A percentile compares a stretch with the other conserved stretches of the same genome.
phyloP scores from a whole-genome alignment of 2,113 vertebrate genomes.

The Hippoglossus stenolepis region DNA sequence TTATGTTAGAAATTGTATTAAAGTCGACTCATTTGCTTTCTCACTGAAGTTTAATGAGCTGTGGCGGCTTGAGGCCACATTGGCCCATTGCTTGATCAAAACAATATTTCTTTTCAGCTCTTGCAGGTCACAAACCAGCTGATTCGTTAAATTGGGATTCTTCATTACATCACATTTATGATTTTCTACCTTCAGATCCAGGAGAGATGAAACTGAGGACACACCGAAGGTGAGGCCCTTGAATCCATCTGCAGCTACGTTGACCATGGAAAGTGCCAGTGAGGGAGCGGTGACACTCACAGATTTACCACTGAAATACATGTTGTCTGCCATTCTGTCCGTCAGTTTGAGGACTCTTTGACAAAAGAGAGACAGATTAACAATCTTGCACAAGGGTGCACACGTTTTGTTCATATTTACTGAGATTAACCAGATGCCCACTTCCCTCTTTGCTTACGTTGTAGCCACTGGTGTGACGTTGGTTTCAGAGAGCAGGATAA shows the following conservation, averaged over 20 bases:
- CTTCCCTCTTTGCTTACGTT: constrained; percentile 59
- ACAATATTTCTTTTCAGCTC: too few relatives aligned
- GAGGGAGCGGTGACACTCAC: constrained; percentile 69
- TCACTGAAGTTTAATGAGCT: constrained; percentile 7
- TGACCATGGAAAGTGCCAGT: constrained; percentile 82
- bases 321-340: constrained; percentile 83
- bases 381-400: neutral
- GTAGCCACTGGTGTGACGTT: constrained; percentile 61
- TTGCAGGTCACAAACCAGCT: neutral
- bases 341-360: constrained; percentile 86
- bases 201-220: constrained; percentile 60
- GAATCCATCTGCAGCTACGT: constrained; percentile 77
- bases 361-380: neutral
- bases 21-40: neutral
- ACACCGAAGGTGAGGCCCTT: constrained; percentile 86
- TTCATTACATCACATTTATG: neutral
- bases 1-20: neutral
- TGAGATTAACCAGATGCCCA: neutral
- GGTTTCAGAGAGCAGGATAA: constrained; percentile 74
- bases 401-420: neutral
- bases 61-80: constrained; percentile 12
- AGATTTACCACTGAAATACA: constrained; percentile 78
- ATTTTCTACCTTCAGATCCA: constrained; percentile 80
- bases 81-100: too few relatives aligned
- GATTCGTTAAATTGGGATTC: too few relatives aligned